Percentiles rank a stretch among this genome's conserved stretches.
Conservation (phyloP, 2,113 vertebrate species). For the Alligator mississippiensis region DNA sequence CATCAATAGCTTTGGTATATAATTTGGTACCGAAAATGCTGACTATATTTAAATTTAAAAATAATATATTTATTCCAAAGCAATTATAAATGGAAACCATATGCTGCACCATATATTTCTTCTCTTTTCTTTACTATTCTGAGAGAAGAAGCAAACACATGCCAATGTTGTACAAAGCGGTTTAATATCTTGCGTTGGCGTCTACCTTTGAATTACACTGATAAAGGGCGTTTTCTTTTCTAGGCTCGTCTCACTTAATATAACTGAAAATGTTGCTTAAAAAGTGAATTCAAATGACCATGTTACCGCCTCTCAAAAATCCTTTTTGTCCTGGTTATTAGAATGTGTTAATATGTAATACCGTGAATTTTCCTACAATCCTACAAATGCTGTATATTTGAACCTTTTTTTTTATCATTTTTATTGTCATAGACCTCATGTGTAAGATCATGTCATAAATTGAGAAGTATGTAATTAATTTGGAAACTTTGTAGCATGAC, state of each 20-base stretch:
- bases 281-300: conserved; percentile 47
- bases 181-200: conserved; percentile 56
- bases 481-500: conserved; percentile 81
- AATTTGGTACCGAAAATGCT: conserved; percentile 74
- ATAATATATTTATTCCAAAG: conserved; percentile 89
- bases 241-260: conserved; percentile 45
- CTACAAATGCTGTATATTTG: conserved; percentile 73
- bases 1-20: conserved; percentile 66
- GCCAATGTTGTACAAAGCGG: conserved; percentile 56
- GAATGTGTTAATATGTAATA: conserved; percentile 65
- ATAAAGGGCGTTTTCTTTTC: conserved; percentile 57
- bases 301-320: conserved; percentile 32
- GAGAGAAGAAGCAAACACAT: conserved; percentile 56
- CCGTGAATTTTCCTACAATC: conserved; percentile 72
- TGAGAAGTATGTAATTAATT: conserved; percentile 71
- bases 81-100: conserved; percentile 78
- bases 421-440: conserved; percentile 74
- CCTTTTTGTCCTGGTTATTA: conserved; percentile 48
- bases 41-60: conserved; percentile 84
- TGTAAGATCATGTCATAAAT: conserved; percentile 76
- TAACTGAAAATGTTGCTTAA: conserved; percentile 40
- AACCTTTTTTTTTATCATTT: conserved; percentile 62
- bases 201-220: conserved; percentile 54
- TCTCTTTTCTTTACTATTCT: conserved; percentile 63
- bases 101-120: conserved; percentile 78